Percentiles rank a stretch among this genome's conserved stretches.
phyloP scores from a whole-genome alignment of 1,140 invertebrate genomes.

The Zaprionus lachaisei region DNA sequence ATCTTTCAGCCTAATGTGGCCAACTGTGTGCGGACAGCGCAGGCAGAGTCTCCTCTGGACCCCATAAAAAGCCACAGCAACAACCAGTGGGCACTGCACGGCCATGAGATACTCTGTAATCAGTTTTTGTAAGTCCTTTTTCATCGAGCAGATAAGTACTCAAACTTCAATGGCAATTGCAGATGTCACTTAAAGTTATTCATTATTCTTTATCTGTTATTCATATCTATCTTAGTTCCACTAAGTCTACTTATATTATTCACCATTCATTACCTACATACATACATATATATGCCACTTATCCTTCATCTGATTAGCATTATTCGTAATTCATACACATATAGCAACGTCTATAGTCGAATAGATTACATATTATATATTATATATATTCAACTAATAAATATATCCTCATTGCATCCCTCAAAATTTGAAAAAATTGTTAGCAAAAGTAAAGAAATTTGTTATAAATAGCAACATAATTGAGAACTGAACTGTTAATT shows the following conservation, averaged over 20 bases:
- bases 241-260: neutral
- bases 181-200: neutral
- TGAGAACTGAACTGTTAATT: neutral
- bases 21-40: neutral
- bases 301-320: neutral
- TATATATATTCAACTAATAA: too few species aligned
- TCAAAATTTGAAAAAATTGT: too few species aligned
- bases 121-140: neutral
- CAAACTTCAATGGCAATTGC: neutral
- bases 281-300: too few species aligned
- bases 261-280: too few species aligned
- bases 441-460: neutral
- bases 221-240: neutral
- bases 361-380: too few species aligned
- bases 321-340: neutral
- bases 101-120: neutral
- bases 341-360: neutral
- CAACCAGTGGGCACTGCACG: neutral
- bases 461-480: neutral
- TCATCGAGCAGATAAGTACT: fast-evolving
- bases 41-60: neutral
- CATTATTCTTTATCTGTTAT: neutral
- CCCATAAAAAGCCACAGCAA: neutral
- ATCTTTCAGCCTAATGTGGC: constrained; percentile 7
- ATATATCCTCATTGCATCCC: too few species aligned